Base-by-base conservation (phyloP, 2,113 vertebrate genomes). In the Oxygymnocypris stewartii region DNA sequence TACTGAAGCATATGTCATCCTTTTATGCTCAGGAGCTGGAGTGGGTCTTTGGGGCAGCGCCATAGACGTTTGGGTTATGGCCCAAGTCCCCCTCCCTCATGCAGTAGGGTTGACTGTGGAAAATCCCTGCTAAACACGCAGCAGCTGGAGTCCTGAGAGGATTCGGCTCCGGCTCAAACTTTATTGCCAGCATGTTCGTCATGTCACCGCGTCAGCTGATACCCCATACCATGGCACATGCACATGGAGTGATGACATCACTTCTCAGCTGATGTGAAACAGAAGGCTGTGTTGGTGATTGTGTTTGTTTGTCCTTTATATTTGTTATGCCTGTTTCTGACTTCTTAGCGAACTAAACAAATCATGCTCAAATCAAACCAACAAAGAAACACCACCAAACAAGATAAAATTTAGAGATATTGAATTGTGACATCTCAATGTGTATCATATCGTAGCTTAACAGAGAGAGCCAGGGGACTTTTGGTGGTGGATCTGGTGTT, bases 161-260 rank as follows among this genome's bases (percentile, higher is more conserved):
- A 79, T 85, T 85, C 42, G 44, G 73, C 63, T 71, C 81, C 5
- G 49, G 20, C 81, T 81, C 80, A 82, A 71, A 37, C 63, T 82
- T 44, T 11, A 69, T 28, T 79, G 84, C 59, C 40, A 78, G 61
- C 40, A 57, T 74, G 49, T 74, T 84, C 31, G 18, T 83, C 81
- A 71, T 83, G 81, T 83, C 65, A 83, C 44, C 81, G 59, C 35
- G 8, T 84, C 82, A 84, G 49, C 82, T 74, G 69, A 84, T 51
- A 69, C 13, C 11, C 44, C 42, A 44, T 81, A 35, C 14, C 49
- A 9, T 25, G 49, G 18, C 23, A 54, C 81, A 73, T 54, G 18
- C 25, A 83, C 81, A 54, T 35, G 9, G 13, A 47, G 20, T 4
- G 16, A n/a, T 63, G 23, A 82, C 57, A 67, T 84, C 82, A 73